These are phyloP conservation scores for Mungos mungo DNA, from an alignment of 2,113 vertebrate species.

Conservation along the genomic window DNA sequence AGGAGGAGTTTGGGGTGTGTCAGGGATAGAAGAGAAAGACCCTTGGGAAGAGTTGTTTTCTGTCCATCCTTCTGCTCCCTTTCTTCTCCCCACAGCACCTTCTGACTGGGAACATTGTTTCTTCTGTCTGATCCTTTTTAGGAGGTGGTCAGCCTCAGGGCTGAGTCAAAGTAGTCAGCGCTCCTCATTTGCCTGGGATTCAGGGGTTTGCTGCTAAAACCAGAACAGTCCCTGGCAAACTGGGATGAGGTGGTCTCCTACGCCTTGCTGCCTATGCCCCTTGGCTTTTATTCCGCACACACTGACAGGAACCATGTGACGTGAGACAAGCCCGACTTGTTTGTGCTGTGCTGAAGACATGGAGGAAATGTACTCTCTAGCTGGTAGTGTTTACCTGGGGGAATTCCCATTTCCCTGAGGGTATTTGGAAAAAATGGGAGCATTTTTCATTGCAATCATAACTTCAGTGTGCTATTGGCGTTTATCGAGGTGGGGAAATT, in stretches of 20 bases:
- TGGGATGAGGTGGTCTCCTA: not conserved
- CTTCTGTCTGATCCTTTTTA: not conserved
- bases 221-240: not conserved
- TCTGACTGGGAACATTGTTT: not conserved
- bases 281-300: not conserved
- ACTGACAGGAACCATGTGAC: not conserved
- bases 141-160: not conserved
- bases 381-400: not conserved
- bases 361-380: not conserved
- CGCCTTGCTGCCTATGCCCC: not conserved
- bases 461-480: not conserved
- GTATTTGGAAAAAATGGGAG: not conserved
- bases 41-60: too few relatives aligned
- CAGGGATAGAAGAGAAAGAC: not conserved
- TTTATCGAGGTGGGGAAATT: not conserved
- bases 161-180: not conserved
- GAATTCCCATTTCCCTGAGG: not conserved
- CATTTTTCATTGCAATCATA: not conserved
- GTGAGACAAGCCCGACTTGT: not conserved
- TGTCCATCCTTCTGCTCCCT: not conserved
- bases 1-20: not conserved
- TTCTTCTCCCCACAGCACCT: not conserved
- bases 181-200: not conserved
- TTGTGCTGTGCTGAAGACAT: not conserved
- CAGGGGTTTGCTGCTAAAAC: not conserved